Percentiles rank a stretch among this genome's conserved stretches.
Conservation (phyloP, 1,140 invertebrate genomes). For the Teleogryllus occipitalis region DNA sequence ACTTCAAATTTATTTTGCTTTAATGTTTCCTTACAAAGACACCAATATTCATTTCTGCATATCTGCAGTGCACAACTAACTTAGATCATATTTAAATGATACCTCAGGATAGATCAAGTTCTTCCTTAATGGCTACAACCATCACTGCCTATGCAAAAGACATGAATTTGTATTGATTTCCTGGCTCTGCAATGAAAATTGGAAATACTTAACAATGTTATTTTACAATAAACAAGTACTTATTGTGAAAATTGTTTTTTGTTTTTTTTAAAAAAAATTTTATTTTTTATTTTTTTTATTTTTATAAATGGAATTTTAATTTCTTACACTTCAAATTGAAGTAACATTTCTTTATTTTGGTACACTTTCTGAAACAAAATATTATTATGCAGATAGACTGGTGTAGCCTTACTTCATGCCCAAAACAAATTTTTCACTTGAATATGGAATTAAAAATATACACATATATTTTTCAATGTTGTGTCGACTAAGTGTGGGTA, state of each 20-base stretch:
- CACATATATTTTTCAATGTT: neutral
- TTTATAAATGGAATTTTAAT: neutral
- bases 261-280: too few relatives aligned
- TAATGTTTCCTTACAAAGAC: neutral
- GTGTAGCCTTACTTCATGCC: neutral
- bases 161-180: neutral
- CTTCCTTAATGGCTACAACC: neutral
- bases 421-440: neutral
- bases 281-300: too few relatives aligned
- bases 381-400: neutral
- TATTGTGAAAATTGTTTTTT: too few relatives aligned
- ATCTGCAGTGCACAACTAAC: too few relatives aligned
- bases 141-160: neutral
- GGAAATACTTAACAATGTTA: too few relatives aligned
- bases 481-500: neutral
- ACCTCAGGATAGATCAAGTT: neutral
- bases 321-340: neutral
- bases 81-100: neutral
- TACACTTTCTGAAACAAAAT: neutral
- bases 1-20: neutral
- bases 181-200: neutral
- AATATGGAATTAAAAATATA: neutral
- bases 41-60: neutral
- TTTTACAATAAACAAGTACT: too few relatives aligned
- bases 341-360: neutral